Conservation (phyloP, 1,140 invertebrate species). For the fruit fly (Drosophila melanogaster) region DNA sequence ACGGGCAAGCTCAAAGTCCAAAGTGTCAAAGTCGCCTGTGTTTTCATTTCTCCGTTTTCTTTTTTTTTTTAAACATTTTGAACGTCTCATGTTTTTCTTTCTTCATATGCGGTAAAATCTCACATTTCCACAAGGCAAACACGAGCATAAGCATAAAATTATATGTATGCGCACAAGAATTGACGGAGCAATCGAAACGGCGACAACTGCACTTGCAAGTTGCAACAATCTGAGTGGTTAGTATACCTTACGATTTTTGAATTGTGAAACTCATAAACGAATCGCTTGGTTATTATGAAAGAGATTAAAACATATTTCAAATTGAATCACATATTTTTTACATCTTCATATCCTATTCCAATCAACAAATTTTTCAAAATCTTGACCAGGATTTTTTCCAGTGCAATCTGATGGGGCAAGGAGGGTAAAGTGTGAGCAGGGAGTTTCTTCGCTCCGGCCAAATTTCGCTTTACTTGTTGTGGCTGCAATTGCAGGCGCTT, state of each 20-base stretch:
- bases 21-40: conserved; percentile 40
- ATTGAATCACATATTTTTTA: not conserved
- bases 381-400: not conserved
- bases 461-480: conserved; percentile 59
- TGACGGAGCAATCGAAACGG: conserved; percentile 61
- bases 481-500: conserved; percentile 36
- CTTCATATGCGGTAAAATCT: conserved; percentile 58
- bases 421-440: not conserved
- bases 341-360: not conserved
- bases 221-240: conserved; percentile 19
- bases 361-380: too few species aligned
- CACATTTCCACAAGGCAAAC: conserved; percentile 78
- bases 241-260: too few species aligned
- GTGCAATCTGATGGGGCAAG: conserved; percentile 4
- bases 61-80: not conserved
- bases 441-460: conserved; percentile 27
- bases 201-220: conserved; percentile 56
- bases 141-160: conserved; percentile 80
- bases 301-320: too few species aligned
- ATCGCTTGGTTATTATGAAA: too few species aligned
- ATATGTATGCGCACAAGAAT: conserved; percentile 78
- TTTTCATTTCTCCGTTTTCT: conserved; percentile 22
- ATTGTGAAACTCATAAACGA: too few species aligned
- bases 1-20: conserved; percentile 51
- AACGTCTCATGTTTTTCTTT: conserved; percentile 32